Evolutionary conservation across 92 coral and sea anemone species (phyloP), one percentile per base, ranked within the genome.

Genomic region (Ricordea florida): DNA sequence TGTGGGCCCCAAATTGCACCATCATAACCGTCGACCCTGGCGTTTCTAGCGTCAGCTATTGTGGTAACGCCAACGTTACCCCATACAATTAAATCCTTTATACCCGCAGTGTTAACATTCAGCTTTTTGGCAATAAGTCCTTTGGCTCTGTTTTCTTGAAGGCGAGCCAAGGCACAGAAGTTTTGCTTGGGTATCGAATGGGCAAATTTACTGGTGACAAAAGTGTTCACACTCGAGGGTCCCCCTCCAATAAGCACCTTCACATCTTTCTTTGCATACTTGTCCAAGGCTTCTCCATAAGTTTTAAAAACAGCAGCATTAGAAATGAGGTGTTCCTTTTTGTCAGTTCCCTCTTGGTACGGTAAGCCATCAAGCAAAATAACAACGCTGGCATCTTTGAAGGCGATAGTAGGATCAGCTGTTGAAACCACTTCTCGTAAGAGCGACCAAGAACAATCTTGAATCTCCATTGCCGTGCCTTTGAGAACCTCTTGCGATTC

Each of bases 1-100:
- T 94, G 98, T 47, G 98, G 97, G 15, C 97, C 97, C 97, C 98
- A 94, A 22, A 94, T 94, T 15, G 98, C 98, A 3, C 98, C 98
- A 77, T 94, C 97, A 66, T 82, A 94, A 1, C 98, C 98, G 63
- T 89, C 83, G 3, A 92, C 97, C 65, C 89, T 93, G 21, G 98
- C 89, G 74, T 42, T 71, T 24, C 77, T 84, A 14, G 94, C 79
- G 51, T 94, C 98, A 32, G 93, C 70, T 13, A 57, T 40, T 2
- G 88, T 88, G 15, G 66, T 58, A 17, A 69, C 51, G 14, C 96
- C 97, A 24, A 90, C 84, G 44, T 82, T 83, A 25, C 98, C 98
- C 98, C 98, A 94, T 57, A 94, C 82, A 27, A 94, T 83, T 0
- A 92, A 90, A 65, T 94, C 93, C 63, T 80, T 88, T 16, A 94